Percentiles rank a stretch among this genome's conserved stretches.
phyloP scores from a whole-genome alignment of 2,888 invertebrate genomes.

The Drosophila seclusa region DNA sequence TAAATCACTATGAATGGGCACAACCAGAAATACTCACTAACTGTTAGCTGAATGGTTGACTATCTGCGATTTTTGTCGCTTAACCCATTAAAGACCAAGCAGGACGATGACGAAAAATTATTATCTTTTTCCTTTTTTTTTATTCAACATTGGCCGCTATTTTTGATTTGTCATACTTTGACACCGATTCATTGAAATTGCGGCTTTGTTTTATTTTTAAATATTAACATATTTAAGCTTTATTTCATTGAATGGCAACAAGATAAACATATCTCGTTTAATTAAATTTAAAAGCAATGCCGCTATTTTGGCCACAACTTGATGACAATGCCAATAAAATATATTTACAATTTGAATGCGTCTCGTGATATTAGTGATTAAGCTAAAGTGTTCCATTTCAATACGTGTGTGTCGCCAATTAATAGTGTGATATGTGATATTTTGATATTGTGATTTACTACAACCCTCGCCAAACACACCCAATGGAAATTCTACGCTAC shows the following conservation, averaged over 20 bases:
- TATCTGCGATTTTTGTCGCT: conserved; percentile 14
- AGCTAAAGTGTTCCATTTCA: conserved; percentile 10
- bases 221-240: conserved; percentile 29
- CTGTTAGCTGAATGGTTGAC: conserved; percentile 27
- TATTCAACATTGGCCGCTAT: conserved; percentile 12
- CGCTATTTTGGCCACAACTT: conserved; percentile 1
- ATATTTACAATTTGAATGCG: conserved; percentile 15
- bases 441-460: neutral
- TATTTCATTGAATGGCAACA: conserved; percentile 13
- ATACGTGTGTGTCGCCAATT: conserved; percentile 15
- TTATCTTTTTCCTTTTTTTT: neutral
- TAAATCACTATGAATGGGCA: conserved; percentile 59
- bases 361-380: neutral
- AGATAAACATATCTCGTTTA: conserved; percentile 1
- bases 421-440: conserved; percentile 24
- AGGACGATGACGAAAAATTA: neutral
- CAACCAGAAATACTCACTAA: conserved; percentile 37
- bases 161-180: conserved; percentile 19
- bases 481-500: conserved; percentile 21
- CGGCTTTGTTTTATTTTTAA: conserved; percentile 22
- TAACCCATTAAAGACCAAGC: conserved; percentile 44
- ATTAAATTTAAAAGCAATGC: conserved; percentile 14
- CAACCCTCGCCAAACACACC: conserved; percentile 3
- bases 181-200: conserved; percentile 33
- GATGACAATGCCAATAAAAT: conserved; percentile 2